Base-by-base conservation (phyloP, 2,888 invertebrate species). In the Drosophila sordidula region DNA sequence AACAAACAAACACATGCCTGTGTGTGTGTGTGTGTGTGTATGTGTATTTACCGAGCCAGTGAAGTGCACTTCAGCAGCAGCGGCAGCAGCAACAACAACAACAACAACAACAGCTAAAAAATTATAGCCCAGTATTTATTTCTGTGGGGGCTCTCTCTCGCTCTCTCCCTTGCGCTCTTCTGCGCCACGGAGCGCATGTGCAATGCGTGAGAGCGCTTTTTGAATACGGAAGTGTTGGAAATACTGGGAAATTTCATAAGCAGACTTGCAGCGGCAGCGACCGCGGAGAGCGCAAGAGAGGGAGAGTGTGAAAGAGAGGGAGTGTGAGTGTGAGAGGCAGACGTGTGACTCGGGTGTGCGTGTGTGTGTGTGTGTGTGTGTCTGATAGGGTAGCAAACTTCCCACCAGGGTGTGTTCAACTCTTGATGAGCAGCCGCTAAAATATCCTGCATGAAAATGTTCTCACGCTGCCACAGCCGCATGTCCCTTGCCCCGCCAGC, bases 381-480 rank as follows among this genome's bases (percentile, higher is more conserved):
- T 44, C 61, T 57, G 72, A 75, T 72, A 78, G 83, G 83, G 87
- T 83, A 83, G 83, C 71, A 85, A 82, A 88, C 79, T 86, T 87
- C 87, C 78, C 89, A 84, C 78, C 82, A 85, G 88, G 89, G 88
- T 89, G 89, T 88, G 89, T 88, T 88, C 85, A 82, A 88, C 79
- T 84, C 87, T 75, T 80, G 88, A 83, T 75, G 78, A 81, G 84
- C 86, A 75, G 86, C 73, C 80, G 77, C 79, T 72, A 67, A 83
- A 88, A 77, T 81, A 81, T 78, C 84, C 78, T 84, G 81, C 82
- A 87, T 84, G 81, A 87, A 82, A 87, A 82, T 85, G 77, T 87
- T 87, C 86, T 89, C 86, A 87, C 86, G 86, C 87, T 87, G 82
- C 75, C 82, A 55, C 49, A 72, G 64, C 55, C 57, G 44, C 73